Evolutionary conservation across 2,797 vertebrate genomes (phyloP).

Genomic region (Phalloptychus januarius): DNA sequence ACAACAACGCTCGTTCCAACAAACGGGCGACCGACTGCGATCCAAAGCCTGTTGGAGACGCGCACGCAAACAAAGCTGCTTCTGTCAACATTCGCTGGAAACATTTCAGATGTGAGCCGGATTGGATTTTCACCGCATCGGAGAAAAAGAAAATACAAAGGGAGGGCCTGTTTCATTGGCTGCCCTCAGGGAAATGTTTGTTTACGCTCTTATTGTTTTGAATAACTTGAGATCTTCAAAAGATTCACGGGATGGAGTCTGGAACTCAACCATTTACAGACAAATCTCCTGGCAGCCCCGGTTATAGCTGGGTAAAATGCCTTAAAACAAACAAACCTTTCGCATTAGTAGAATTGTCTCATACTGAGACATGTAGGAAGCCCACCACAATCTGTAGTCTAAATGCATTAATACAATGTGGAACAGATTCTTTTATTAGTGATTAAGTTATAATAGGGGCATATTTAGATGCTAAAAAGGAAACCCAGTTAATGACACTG

Average conservation of each 20-base stretch:
- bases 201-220: background rate
- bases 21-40: constrained; percentile 31
- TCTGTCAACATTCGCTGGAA: constrained; percentile 45
- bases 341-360: background rate
- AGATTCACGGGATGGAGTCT: background rate
- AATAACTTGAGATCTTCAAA: background rate
- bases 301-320: background rate
- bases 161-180: constrained; percentile 10
- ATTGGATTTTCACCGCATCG: background rate
- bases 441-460: background rate
- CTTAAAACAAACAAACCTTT: background rate
- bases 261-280: background rate
- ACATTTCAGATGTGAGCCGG: constrained; percentile 10
- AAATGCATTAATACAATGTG: background rate
- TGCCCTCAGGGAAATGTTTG: background rate
- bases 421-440: background rate
- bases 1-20: constrained; percentile 37
- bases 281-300: background rate
- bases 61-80: constrained; percentile 49
- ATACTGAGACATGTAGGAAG: background rate
- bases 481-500: too few species aligned
- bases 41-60: constrained; percentile 40
- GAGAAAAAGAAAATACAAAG: background rate
- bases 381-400: background rate
- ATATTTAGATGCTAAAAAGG: background rate